Conservation (phyloP, 2,113 vertebrate species). For the Perca fluviatilis region DNA sequence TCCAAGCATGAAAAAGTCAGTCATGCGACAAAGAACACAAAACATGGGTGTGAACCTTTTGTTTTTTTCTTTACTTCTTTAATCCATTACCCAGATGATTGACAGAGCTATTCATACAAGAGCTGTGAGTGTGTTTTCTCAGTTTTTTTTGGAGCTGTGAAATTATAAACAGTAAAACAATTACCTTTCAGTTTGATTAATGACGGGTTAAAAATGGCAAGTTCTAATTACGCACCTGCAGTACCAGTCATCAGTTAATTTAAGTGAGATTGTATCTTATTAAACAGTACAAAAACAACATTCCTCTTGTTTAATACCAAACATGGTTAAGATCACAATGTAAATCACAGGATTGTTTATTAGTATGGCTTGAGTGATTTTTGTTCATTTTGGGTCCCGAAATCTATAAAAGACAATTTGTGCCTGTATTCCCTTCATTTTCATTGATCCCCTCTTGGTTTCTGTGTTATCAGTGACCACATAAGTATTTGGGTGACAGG, state of each 20-base stretch:
- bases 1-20: conserved; percentile 35
- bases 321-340: not conserved
- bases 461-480: not conserved
- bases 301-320: conserved; percentile 25
- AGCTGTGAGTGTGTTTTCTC: conserved; percentile 13
- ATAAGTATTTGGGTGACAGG: conserved; percentile 23
- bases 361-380: not conserved
- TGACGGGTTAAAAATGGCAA: conserved; percentile 4
- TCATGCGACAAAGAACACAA: conserved; percentile 32
- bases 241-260: not conserved
- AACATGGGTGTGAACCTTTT: conserved; percentile 46
- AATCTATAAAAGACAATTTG: not conserved
- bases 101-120: conserved; percentile 31
- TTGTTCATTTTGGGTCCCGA: not conserved
- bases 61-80: not conserved
- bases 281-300: conserved; percentile 34
- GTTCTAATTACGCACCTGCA: conserved; percentile 12
- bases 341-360: conserved; percentile 1
- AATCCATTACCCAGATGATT: conserved; percentile 36
- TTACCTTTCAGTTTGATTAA: conserved; percentile 19
- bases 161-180: conserved; percentile 27
- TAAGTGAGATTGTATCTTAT: not conserved
- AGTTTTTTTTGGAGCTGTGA: not conserved
- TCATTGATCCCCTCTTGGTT: not conserved
- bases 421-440: conserved; percentile 26